Conservation (phyloP, 2,797 vertebrate genomes). For the Aselliscus stoliczkanus region DNA sequence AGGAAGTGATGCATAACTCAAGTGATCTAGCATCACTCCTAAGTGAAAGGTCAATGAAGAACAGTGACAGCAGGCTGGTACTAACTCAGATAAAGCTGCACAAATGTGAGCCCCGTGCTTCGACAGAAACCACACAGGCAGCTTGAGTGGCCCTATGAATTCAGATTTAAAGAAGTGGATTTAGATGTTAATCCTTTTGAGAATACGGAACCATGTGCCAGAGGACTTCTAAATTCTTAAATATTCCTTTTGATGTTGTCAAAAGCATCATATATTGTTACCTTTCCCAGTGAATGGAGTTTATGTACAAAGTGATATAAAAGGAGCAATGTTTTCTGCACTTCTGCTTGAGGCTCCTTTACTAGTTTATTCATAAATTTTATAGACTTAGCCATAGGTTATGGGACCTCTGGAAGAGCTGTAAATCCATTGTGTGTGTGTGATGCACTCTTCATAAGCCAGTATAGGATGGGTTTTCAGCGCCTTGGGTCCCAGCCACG, state of each 20-base stretch:
- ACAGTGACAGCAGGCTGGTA: constrained; percentile 26
- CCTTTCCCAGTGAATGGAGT: not conserved
- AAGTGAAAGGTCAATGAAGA: constrained; percentile 40
- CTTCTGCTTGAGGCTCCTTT: not conserved
- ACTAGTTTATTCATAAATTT: constrained; percentile 5
- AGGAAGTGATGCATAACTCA: not conserved
- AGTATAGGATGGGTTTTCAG: constrained; percentile 42
- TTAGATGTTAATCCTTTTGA: not conserved
- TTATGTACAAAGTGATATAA: constrained; percentile 2
- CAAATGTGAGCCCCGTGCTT: not conserved
- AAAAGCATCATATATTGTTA: not conserved
- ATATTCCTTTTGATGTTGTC: constrained; percentile 29
- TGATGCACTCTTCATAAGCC: constrained; percentile 11
- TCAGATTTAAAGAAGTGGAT: not conserved
- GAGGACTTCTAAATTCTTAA: constrained; percentile 41
- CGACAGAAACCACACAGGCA: not conserved
- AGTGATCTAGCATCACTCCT: not conserved
- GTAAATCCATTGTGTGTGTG: constrained; percentile 48
- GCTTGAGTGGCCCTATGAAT: not conserved
- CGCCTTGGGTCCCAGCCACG: constrained; percentile 34
- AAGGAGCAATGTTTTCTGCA: constrained; percentile 13
- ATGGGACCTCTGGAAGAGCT: not conserved
- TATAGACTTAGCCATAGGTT: not conserved
- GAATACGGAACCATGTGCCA: not conserved
- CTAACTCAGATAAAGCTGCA: constrained; percentile 29